phyloP scores from a whole-genome alignment of 1,140 invertebrate species.

The Brachionus manjavacas region DNA sequence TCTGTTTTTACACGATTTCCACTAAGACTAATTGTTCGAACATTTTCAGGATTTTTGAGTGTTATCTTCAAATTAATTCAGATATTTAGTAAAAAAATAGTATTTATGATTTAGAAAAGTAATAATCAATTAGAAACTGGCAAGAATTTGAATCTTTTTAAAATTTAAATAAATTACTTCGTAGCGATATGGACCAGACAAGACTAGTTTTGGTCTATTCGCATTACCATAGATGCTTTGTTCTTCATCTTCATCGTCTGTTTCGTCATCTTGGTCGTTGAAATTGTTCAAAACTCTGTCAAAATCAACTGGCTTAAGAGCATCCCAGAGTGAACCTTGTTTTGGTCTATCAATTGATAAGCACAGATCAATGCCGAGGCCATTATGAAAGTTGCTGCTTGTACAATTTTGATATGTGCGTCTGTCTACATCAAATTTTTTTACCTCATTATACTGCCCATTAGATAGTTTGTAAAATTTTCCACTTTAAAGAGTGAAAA shows the following conservation, averaged over 20 bases:
- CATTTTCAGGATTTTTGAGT: slow-evolving; percentile 28
- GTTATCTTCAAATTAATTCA: not conserved
- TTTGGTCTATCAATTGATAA: not conserved
- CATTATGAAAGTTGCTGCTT: slow-evolving; percentile 9
- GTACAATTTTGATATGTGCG: not conserved
- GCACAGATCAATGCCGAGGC: slow-evolving; percentile 12
- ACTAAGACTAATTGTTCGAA: not conserved
- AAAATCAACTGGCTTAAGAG: slow-evolving; percentile 16
- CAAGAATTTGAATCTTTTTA: too few species aligned
- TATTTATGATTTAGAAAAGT: too few species aligned
- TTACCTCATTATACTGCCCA: slow-evolving; percentile 24
- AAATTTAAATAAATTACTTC: not conserved
- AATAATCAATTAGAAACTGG: too few species aligned
- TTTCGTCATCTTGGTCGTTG: slow-evolving; percentile 15
- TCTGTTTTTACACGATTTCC: not conserved
- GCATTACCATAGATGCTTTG: not conserved
- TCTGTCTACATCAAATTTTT: not conserved
- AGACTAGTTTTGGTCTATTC: not conserved
- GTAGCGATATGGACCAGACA: slow-evolving; percentile 30
- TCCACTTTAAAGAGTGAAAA: slow-evolving; percentile 11
- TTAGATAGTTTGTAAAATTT: slow-evolving; percentile 37
- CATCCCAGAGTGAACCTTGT: not conserved
- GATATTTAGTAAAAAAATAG: not conserved
- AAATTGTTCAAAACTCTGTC: not conserved
- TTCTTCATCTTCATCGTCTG: slow-evolving; percentile 13